Evolutionary conservation across 2,113 vertebrate genomes (phyloP).

Genomic region (Fulica atra): DNA sequence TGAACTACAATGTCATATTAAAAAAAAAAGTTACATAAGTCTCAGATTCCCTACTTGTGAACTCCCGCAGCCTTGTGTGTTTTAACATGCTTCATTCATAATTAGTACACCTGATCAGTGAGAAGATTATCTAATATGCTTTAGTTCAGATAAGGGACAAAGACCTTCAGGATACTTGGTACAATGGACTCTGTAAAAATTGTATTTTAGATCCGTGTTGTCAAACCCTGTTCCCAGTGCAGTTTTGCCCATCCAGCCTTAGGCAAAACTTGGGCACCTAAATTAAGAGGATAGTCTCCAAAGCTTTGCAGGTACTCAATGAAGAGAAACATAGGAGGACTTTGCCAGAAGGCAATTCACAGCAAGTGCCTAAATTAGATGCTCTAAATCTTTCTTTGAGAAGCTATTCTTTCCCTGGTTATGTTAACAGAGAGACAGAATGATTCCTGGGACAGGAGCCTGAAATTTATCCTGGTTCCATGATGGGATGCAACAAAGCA

Average conservation of each 20-base stretch:
- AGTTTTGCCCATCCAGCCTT: not conserved
- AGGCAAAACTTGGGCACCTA: not conserved
- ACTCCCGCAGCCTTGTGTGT: not conserved
- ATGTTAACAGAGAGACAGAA: not conserved
- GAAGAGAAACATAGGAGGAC: not conserved
- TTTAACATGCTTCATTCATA: not conserved
- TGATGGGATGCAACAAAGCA: not conserved
- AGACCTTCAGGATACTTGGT: not conserved
- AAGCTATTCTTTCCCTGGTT: not conserved
- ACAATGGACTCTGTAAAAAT: not conserved
- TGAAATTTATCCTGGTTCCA: not conserved
- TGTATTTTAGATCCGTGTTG: not conserved
- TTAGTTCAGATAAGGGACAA: not conserved
- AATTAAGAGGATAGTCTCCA: not conserved
- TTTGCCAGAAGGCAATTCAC: not conserved
- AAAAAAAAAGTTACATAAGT: not conserved
- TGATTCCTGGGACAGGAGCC: not conserved
- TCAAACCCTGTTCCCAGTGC: not conserved
- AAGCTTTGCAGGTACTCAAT: not conserved
- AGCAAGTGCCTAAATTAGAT: not conserved
- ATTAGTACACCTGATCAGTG: not conserved
- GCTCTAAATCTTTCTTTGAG: not conserved
- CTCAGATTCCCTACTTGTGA: not conserved
- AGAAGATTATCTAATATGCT: not conserved
- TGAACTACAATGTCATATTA: not conserved